These are phyloP conservation scores for Saccostrea glomerata DNA, from an alignment of 1,140 invertebrate species.

Conservation along the genomic window DNA sequence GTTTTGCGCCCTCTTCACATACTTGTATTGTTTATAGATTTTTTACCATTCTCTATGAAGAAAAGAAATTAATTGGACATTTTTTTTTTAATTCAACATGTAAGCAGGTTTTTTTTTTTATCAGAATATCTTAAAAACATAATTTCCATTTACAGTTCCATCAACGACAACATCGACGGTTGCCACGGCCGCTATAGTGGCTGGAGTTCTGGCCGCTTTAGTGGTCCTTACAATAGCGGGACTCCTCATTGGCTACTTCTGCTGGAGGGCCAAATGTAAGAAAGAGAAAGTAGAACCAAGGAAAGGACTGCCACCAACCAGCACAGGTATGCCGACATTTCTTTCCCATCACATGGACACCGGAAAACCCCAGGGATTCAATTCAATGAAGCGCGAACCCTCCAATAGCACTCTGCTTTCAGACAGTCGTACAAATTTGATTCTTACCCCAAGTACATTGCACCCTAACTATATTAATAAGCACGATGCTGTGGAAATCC, in stretches of 20 bases:
- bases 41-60: too few relatives aligned
- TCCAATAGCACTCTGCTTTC: conserved; percentile 1
- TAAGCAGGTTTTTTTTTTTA: too few relatives aligned
- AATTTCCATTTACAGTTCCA: conserved; percentile 20
- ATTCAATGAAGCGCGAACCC: conserved; percentile 3
- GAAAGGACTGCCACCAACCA: conserved; percentile 37
- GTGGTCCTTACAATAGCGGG: conserved; percentile 21
- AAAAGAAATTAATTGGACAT: too few relatives aligned
- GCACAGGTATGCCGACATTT: conserved; percentile 29
- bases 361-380: conserved; percentile 14
- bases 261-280: conserved; percentile 22
- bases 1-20: too few relatives aligned
- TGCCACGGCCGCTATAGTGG: conserved; percentile 36
- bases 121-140: background rate
- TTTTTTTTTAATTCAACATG: too few relatives aligned
- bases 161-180: conserved; percentile 38
- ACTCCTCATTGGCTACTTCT: conserved; percentile 32
- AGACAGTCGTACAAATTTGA: conserved; percentile 24
- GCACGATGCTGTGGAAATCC: conserved; percentile 25
- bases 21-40: too few relatives aligned
- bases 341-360: conserved; percentile 12
- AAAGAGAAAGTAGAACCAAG: conserved; percentile 34
- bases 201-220: background rate
- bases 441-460: conserved; percentile 28
- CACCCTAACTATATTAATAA: background rate